phyloP scores from a whole-genome alignment of 2,888 invertebrate genomes.

The Ommatoiulus sabulosus region DNA sequence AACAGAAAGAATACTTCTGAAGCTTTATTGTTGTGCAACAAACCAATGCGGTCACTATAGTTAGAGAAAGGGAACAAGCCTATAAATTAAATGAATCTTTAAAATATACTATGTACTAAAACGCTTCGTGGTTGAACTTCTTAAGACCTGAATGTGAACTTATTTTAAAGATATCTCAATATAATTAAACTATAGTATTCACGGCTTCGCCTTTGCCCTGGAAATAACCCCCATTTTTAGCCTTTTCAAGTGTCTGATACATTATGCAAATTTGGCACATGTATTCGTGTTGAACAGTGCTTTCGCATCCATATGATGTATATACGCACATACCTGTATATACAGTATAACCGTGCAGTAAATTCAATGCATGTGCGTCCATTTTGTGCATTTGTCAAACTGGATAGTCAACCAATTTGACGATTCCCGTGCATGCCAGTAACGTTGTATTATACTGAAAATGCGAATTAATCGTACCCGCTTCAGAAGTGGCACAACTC shows the following conservation, averaged over 20 bases:
- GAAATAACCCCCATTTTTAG: background rate
- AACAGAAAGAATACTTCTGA: slow-evolving; percentile 12
- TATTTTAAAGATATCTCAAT: slow-evolving; percentile 32
- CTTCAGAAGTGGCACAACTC: too few relatives aligned
- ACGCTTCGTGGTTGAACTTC: slow-evolving; percentile 2
- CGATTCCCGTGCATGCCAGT: too few relatives aligned
- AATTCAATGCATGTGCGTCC: background rate
- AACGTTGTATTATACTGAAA: too few relatives aligned
- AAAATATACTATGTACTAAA: background rate
- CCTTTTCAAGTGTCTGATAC: background rate
- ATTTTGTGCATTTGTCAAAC: background rate
- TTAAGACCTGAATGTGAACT: slow-evolving; percentile 27
- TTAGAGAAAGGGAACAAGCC: background rate
- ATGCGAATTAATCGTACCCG: too few relatives aligned
- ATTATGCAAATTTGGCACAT: background rate
- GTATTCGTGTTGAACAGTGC: background rate
- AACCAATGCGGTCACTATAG: background rate
- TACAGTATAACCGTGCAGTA: background rate
- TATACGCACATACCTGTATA: background rate
- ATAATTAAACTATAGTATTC: slow-evolving; percentile 2
- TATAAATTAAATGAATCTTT: slow-evolving; percentile 12
- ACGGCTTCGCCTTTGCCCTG: slow-evolving; percentile 15
- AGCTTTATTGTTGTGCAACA: slow-evolving; percentile 26
- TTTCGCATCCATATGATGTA: background rate
- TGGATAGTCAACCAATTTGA: background rate